Conservation (phyloP, 2,888 invertebrate species). For the Lithodes maja region DNA sequence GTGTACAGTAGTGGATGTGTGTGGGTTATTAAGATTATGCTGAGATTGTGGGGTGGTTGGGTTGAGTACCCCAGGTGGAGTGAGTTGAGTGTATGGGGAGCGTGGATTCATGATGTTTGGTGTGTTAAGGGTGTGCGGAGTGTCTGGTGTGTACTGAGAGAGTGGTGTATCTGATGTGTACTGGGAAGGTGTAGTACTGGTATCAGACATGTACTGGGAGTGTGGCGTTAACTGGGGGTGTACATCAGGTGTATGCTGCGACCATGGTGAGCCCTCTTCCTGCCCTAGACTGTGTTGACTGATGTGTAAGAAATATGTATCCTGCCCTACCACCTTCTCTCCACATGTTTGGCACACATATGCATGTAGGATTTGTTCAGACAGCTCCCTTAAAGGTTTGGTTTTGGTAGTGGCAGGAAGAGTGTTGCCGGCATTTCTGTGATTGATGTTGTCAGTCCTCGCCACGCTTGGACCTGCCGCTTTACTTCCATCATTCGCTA, state of each 20-base stretch:
- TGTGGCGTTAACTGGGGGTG: background rate
- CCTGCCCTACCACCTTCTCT: constrained; percentile 58
- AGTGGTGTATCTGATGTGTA: background rate
- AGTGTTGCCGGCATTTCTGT: background rate
- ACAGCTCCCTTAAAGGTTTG: background rate
- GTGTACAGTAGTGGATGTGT: background rate
- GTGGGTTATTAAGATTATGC: background rate
- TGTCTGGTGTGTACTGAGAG: background rate
- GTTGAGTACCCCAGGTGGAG: background rate
- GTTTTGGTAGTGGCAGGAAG: too few species aligned
- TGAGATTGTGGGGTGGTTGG: background rate
- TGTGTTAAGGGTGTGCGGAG: background rate
- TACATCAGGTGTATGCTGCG: background rate
- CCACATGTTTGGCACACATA: constrained; percentile 60
- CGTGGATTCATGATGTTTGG: background rate
- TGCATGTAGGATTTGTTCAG: constrained; percentile 34
- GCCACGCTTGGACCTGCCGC: background rate
- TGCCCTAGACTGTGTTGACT: constrained; percentile 31
- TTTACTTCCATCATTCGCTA: too few species aligned
- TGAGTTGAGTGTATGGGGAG: background rate
- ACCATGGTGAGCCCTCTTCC: background rate
- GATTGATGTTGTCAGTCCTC: background rate
- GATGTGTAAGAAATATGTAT: constrained; percentile 52
- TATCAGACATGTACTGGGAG: background rate
- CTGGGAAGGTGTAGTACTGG: background rate